Percentiles rank a stretch among this genome's conserved stretches.
phyloP scores from a whole-genome alignment of 1,140 invertebrate genomes.

The Rhopalosiphum maidis region DNA sequence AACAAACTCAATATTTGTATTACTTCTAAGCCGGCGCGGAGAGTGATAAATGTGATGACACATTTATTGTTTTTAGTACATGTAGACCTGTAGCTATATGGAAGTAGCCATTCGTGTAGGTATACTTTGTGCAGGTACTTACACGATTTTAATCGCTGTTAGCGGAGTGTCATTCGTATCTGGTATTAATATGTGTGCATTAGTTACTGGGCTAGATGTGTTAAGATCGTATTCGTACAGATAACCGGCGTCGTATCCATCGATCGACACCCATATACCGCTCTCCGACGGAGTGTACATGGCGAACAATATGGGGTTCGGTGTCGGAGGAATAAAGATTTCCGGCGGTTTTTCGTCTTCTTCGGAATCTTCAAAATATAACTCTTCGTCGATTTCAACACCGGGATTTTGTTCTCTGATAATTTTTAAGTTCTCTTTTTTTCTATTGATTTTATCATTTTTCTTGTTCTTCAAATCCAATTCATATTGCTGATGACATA shows the following conservation, averaged over 20 bases:
- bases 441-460: slow-evolving; percentile 66
- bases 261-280: slow-evolving; percentile 70
- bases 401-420: slow-evolving; percentile 67
- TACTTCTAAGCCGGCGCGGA: not conserved
- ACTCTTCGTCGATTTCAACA: slow-evolving; percentile 69
- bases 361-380: slow-evolving; percentile 62
- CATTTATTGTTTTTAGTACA: not conserved
- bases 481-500: slow-evolving; percentile 65
- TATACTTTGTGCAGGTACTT: not conserved
- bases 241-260: slow-evolving; percentile 77
- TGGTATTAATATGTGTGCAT: slow-evolving; percentile 63
- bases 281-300: slow-evolving; percentile 60
- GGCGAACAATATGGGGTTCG: slow-evolving; percentile 59
- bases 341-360: slow-evolving; percentile 46
- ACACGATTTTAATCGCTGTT: slow-evolving; percentile 63
- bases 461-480: slow-evolving; percentile 64
- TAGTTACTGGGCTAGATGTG: slow-evolving; percentile 62
- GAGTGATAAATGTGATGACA: no score
- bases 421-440: slow-evolving; percentile 66
- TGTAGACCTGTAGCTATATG: not conserved
- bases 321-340: slow-evolving; percentile 38
- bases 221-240: slow-evolving; percentile 71
- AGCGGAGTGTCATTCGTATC: slow-evolving; percentile 69
- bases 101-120: no score
- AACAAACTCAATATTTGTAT: not conserved